Conservation (phyloP, 23 tunicate species). For the Halocynthia roretzi region DNA sequence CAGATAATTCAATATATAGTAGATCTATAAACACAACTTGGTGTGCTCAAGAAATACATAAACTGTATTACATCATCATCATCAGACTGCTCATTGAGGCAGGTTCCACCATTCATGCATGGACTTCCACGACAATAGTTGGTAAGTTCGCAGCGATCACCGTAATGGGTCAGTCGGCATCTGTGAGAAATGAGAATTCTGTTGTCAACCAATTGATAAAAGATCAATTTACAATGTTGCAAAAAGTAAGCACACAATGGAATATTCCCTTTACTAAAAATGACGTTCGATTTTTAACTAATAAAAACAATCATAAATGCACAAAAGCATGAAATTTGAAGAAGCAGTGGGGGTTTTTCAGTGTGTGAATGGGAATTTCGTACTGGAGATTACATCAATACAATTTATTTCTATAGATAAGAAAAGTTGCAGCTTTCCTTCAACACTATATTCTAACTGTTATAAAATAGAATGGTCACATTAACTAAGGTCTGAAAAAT, state of each 20-base stretch:
- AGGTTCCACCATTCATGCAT: slow-evolving; percentile 42
- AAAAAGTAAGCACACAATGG: no score
- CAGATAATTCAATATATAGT: neutral
- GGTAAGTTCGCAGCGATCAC: slow-evolving; percentile 49
- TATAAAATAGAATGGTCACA: no score
- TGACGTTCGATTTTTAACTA: neutral
- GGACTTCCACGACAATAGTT: slow-evolving; percentile 68
- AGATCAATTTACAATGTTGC: no score
- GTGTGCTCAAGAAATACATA: neutral
- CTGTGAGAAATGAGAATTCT: slow-evolving; percentile 15
- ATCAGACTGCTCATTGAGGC: slow-evolving; percentile 31
- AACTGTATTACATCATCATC: slow-evolving; percentile 2
- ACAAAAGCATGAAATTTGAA: no score
- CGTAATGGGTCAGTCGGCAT: slow-evolving; percentile 59
- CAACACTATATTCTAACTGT: no score
- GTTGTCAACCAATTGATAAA: no score
- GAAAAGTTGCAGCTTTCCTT: no score
- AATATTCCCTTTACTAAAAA: neutral
- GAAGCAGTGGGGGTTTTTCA: no score
- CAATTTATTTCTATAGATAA: no score
- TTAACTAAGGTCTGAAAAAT: no score
- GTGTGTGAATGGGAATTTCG: no score
- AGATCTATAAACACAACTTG: neutral
- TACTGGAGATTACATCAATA: no score
- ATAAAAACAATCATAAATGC: neutral